A percentile compares a stretch with the other conserved stretches of the same genome.
Evolutionary conservation across 2,888 invertebrate genomes (phyloP).

Genomic region (Mamestra brassicae): DNA sequence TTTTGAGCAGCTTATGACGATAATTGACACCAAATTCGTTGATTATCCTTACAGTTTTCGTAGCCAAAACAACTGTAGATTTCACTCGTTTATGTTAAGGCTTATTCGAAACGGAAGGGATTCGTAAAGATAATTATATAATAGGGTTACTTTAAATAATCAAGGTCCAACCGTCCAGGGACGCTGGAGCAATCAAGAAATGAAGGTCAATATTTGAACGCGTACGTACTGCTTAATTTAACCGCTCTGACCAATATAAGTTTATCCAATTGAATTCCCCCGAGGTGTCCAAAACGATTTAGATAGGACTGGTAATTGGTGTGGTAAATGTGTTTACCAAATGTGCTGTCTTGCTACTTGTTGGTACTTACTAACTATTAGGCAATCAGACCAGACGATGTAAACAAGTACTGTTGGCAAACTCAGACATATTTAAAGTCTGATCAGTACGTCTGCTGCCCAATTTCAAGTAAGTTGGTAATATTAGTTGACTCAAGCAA

Average conservation of each 20-base stretch:
- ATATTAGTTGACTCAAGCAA: background rate
- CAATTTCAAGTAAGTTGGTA: background rate
- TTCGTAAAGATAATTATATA: conserved; percentile 46
- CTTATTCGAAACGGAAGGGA: conserved; percentile 13
- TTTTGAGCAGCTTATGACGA: no score
- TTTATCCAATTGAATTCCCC: conserved; percentile 76
- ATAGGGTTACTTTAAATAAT: conserved; percentile 47
- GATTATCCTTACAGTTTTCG: background rate
- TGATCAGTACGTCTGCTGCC: background rate
- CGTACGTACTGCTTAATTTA: conserved; percentile 69
- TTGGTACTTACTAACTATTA: conserved; percentile 10
- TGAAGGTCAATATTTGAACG: conserved; percentile 74
- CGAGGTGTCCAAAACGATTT: conserved; percentile 63
- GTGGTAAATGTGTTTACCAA: conserved; percentile 32
- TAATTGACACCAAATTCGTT: background rate
- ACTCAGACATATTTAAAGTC: background rate
- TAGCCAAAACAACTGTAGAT: background rate
- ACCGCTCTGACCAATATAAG: conserved; percentile 80
- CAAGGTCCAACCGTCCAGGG: conserved; percentile 66
- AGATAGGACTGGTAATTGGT: conserved; percentile 49
- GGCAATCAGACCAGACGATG: conserved; percentile 15
- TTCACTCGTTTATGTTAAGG: background rate
- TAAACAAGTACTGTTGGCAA: background rate
- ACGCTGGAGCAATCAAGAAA: conserved; percentile 75
- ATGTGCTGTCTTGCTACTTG: conserved; percentile 13